Base-by-base conservation (phyloP, 2,888 invertebrate genomes). In the Zootermopsis nevadensis region DNA sequence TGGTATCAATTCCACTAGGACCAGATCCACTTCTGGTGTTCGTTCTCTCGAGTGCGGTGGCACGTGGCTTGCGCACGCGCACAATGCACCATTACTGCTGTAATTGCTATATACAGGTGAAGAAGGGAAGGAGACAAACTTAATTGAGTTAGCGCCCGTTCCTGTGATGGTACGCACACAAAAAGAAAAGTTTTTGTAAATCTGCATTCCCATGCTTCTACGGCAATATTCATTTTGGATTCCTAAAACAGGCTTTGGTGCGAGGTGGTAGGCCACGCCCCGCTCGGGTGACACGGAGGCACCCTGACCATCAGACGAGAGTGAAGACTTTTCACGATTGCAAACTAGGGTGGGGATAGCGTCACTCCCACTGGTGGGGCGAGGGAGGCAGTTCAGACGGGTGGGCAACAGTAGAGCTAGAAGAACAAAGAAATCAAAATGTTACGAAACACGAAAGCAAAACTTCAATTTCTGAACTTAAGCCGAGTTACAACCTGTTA, bases 301-400 rank as follows among this genome's bases (percentile, higher is more conserved):
- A 79, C 82, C 38, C 83, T 81, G 67, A 66, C 79, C 42, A 77
- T 67, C 82, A 72, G 38, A 48, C 48, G 77, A 80, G 77, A 80
- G 74, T 80, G 81, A 80, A 74, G 82, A 83, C 55, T 77, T 86
- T 84, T 85, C 85, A 85, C 85, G 84, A 85, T 84, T 85, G 85
- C 77, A 85, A 77, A 82, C 85, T 85, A 85, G 84, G 83, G 77
- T 80, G 83, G 67, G 83, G 81, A 81, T 83, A 77, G 72, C 80
- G 87, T 96, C 95, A 97, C 93, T 98, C 97, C 99, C 99, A 99
- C 89, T 98, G 97, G 91, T 98, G 98, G 87, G 99, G 99, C 88
- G 98, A 98, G 69, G 99, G 99, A 89, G 99, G 99, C 91, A 99
- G 92, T 92, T 99, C 99, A 86, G 98, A 98, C 85, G 98, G 97